These are phyloP conservation scores for Babylonia areolata DNA, from an alignment of 1,140 invertebrate genomes.

Conservation along the genomic window DNA sequence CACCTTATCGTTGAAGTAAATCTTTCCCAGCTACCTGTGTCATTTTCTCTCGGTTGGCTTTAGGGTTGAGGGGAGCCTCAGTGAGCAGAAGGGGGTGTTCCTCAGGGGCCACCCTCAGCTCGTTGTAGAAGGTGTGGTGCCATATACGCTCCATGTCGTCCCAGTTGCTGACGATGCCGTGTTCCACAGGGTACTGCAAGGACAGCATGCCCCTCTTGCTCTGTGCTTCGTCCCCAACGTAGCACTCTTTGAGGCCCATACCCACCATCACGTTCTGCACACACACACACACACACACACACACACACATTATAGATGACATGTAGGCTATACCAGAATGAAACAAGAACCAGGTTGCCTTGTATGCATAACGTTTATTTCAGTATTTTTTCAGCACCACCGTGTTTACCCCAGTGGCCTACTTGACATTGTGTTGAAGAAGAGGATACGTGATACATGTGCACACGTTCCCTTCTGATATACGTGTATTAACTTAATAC, in stretches of 20 bases:
- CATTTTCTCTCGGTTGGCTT: constrained; percentile 69
- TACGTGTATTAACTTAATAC: too few species aligned
- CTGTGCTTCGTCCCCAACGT: constrained; percentile 97
- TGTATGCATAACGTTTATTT: too few species aligned
- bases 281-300: too few species aligned
- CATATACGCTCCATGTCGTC: constrained; percentile 83
- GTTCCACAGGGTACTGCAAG: constrained; percentile 95
- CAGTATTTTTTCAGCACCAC: too few species aligned
- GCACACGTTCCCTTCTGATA: too few species aligned
- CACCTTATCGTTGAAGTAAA: too few species aligned
- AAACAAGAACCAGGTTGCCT: too few species aligned
- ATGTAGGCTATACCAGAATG: too few species aligned
- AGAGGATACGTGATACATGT: too few species aligned
- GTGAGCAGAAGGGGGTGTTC: constrained; percentile 72
- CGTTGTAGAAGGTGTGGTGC: constrained; percentile 92
- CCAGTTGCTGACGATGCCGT: constrained; percentile 96
- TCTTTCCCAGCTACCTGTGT: constrained; percentile 70
- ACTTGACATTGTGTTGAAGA: too few species aligned
- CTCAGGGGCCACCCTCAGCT: constrained; percentile 80
- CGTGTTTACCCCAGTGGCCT: too few species aligned
- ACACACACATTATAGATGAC: too few species aligned
- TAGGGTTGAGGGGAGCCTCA: constrained; percentile 71
- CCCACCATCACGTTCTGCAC: constrained; percentile 83
- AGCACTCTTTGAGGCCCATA: constrained; percentile 97
- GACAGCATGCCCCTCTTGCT: constrained; percentile 85